Evolutionary conservation across 2,113 vertebrate genomes (phyloP).

Genomic region (Ammodytes dubius): DNA sequence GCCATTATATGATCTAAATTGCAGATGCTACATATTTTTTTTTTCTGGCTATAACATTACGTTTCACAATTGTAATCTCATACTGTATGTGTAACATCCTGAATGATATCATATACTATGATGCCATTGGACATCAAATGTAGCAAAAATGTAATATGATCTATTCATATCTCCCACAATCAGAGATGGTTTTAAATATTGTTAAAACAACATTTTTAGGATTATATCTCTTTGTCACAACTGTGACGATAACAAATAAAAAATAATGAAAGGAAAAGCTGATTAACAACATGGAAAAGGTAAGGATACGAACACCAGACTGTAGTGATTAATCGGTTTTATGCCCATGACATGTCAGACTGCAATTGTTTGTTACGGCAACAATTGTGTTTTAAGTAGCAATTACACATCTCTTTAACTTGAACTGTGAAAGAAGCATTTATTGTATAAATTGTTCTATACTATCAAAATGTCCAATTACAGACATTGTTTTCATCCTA

Average conservation of each 20-base stretch:
- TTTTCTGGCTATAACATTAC: constrained; percentile 12
- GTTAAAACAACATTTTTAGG: not conserved
- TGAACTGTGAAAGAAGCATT: constrained; percentile 15
- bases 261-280: not conserved
- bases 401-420: not conserved
- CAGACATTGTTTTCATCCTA: constrained; percentile 54
- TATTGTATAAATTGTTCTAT: constrained; percentile 72
- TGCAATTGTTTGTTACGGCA: not conserved
- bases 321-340: not conserved
- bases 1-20: constrained; percentile 53
- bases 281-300: not conserved
- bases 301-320: not conserved
- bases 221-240: not conserved
- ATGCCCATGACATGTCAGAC: not conserved
- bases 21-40: constrained; percentile 53
- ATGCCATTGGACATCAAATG: constrained; percentile 4
- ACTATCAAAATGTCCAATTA: constrained; percentile 76
- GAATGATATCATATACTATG: not conserved
- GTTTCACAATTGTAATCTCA: not conserved
- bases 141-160: not conserved
- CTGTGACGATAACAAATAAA: not conserved
- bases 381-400: not conserved
- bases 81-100: not conserved
- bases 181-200: not conserved
- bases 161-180: not conserved